Evolutionary conservation across 1,140 invertebrate genomes (phyloP).

Genomic region (Physella acuta): DNA sequence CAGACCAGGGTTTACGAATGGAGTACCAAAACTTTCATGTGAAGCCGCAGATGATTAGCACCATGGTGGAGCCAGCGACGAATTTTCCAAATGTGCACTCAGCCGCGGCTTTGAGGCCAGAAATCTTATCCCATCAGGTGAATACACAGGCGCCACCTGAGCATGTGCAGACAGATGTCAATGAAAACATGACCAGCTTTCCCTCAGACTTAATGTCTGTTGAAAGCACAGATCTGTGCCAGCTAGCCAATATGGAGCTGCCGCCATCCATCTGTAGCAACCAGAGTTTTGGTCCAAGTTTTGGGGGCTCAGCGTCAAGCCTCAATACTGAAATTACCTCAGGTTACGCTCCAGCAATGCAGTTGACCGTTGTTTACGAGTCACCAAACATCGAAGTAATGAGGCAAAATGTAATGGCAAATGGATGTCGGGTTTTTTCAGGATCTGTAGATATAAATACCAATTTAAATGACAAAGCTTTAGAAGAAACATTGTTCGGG

Average conservation of each 20-base stretch:
- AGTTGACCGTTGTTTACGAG: not conserved
- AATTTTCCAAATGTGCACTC: too few relatives aligned
- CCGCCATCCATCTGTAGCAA: not conserved
- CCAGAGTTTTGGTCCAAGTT: not conserved
- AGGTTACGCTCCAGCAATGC: not conserved
- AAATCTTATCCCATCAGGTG: not conserved
- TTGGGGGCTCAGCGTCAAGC: not conserved
- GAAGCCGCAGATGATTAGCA: too few relatives aligned
- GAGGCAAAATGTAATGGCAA: not conserved
- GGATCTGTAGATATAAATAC: too few relatives aligned
- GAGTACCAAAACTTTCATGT: not conserved
- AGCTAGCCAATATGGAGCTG: not conserved
- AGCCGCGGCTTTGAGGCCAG: not conserved
- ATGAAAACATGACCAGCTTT: constrained; percentile 4
- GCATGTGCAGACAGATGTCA: not conserved
- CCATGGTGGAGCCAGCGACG: too few relatives aligned
- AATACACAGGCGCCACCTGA: not conserved
- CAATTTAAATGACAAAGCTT: not conserved
- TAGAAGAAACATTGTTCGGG: constrained; percentile 10
- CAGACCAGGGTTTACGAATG: not conserved
- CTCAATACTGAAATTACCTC: not conserved
- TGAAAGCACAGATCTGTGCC: not conserved
- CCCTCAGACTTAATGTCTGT: constrained; percentile 19
- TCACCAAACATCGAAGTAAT: not conserved
- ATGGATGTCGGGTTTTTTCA: constrained; percentile 6